Evolutionary conservation across 2,888 invertebrate species (phyloP), one percentile per base, ranked within the genome.

Genomic region (Napeogenes inachia): DNA sequence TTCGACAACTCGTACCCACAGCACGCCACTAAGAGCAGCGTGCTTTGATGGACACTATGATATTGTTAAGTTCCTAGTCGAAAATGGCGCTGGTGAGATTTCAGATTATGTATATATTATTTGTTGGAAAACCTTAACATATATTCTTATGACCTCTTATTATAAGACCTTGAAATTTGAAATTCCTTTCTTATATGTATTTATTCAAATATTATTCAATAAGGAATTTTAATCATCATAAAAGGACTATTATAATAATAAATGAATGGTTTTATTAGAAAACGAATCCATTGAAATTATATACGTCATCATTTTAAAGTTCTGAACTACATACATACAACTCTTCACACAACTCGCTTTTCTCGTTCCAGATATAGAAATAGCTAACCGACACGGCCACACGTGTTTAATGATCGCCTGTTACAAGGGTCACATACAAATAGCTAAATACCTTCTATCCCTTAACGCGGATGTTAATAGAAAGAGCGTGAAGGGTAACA

Each of bases 401-500:
- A 99, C 99, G 13, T 98, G 98, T 79, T 92, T 99, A 45, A 99
- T 99, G 99, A 99, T 99, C 67, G 97, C 98, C 56, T 98, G 98
- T 86, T 99, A 97, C 89, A 98, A 98, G 84, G 97, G 98, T 60
- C 98, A 99, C 88, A 94, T 94, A 71, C 93, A 94, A 77, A 98
- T 99, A 79, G 98, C 97, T 59, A 95, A 95, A 78, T 98, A 95
- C 89, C 92, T 99, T 61, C 92, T 99, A 10, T 93, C 94, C 13
- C 88, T 96, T 55, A 96, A 96, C 75, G 98, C 98, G 2, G 95
- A 97, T 80, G 97, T 98, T 2, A 98, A 99, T 85, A 93, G 98
- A 67, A 97, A 97, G 86, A 96, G 96, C 77, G 95, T 96, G 12
- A 97, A 97, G 82, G 95, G 95, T 38, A 99, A 99, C 85, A 99